Evolutionary conservation across 2,113 vertebrate genomes (phyloP).

Genomic region (Indicator indicator): DNA sequence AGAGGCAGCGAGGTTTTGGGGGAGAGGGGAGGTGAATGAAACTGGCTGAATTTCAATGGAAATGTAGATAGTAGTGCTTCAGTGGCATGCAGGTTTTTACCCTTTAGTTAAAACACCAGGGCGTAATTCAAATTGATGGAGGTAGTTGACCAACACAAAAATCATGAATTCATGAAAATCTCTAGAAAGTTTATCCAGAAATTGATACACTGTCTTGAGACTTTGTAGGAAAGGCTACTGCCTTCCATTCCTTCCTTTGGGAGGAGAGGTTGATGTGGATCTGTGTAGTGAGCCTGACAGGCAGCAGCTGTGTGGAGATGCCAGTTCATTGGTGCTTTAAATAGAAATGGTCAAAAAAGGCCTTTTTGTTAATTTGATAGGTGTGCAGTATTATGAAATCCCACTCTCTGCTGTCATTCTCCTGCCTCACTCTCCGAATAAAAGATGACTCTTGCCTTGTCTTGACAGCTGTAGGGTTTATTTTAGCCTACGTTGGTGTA

Average conservation of each 20-base stretch:
- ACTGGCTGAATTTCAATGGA: not conserved
- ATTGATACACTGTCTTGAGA: not conserved
- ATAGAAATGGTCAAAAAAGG: constrained; percentile 17
- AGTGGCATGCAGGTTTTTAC: not conserved
- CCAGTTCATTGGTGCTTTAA: not conserved
- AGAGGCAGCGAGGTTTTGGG: not conserved
- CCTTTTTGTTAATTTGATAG: not conserved
- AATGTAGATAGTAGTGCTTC: not conserved
- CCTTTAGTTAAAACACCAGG: not conserved
- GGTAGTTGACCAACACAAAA: not conserved
- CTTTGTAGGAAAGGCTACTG: not conserved
- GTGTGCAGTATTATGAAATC: not conserved
- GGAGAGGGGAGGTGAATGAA: not conserved
- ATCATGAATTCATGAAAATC: not conserved
- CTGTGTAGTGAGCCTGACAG: not conserved
- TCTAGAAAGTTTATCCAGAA: not conserved
- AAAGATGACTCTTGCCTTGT: constrained; percentile 14
- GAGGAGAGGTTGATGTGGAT: not conserved
- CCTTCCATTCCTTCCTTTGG: not conserved
- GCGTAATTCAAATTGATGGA: not conserved
- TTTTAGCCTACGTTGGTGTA: not conserved
- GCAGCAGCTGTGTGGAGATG: not conserved
- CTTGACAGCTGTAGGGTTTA: constrained; percentile 19
- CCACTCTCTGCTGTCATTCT: not conserved
- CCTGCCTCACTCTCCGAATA: not conserved